phyloP scores from a whole-genome alignment of 1,140 invertebrate genomes.

The Neotoxoptera formosana region DNA sequence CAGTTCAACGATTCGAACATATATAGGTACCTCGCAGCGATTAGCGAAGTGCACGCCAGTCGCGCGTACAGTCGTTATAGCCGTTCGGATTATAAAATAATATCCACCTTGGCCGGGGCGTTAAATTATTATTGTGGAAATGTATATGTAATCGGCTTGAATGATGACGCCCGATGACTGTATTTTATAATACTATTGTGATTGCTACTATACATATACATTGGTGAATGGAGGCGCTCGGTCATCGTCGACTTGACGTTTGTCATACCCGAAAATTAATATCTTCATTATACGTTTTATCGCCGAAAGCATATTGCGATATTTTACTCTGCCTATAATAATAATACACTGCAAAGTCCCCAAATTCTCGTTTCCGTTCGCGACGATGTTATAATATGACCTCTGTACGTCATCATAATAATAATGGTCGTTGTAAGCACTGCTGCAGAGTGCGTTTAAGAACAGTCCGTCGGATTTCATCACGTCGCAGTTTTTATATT shows the following conservation, averaged over 20 bases:
- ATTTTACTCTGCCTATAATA: neutral
- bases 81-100: neutral
- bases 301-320: neutral
- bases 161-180: neutral
- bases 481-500: neutral
- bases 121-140: conserved; percentile 1
- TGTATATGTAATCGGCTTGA: neutral
- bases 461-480: neutral
- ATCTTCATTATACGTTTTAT: neutral
- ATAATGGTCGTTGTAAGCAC: neutral
- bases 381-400: neutral
- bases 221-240: too few relatives aligned
- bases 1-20: conserved; percentile 2
- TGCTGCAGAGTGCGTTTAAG: neutral
- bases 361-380: neutral
- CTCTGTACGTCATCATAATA: neutral
- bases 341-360: neutral
- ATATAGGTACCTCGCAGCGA: neutral
- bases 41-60: neutral
- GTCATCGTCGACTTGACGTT: neutral
- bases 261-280: neutral
- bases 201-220: neutral
- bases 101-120: neutral
- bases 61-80: neutral
- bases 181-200: neutral